A percentile compares a stretch with the other conserved stretches of the same genome.
These are phyloP conservation scores for Micrasema longulum DNA, from an alignment of 1,140 invertebrate genomes.

Conservation along the genomic window DNA sequence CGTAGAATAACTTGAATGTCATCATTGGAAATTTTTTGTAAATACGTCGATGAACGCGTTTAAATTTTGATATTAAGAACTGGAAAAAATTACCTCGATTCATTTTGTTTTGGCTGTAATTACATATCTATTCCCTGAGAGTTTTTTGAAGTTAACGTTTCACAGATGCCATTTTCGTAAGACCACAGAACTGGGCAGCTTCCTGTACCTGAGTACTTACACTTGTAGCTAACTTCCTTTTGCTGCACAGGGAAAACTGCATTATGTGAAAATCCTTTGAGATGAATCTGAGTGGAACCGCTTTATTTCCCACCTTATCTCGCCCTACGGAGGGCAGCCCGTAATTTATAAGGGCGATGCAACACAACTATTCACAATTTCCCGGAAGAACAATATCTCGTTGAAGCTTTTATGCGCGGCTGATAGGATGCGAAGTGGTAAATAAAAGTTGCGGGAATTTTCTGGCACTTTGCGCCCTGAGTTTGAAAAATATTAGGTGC, in stretches of 20 bases:
- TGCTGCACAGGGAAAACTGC: slow-evolving; percentile 13
- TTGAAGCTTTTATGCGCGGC: slow-evolving; percentile 21
- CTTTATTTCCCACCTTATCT: not conserved
- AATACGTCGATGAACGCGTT: too few relatives aligned
- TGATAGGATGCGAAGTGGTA: not conserved
- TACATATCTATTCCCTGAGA: too few relatives aligned
- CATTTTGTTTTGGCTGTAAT: too few relatives aligned
- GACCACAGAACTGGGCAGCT: slow-evolving; percentile 10
- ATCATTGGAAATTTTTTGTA: too few relatives aligned
- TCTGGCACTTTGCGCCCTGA: slow-evolving; percentile 24
- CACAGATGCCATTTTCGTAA: too few relatives aligned
- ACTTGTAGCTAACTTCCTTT: too few relatives aligned
- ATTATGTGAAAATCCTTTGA: slow-evolving; percentile 33
- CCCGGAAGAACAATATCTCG: slow-evolving; percentile 3
- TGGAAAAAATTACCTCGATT: too few relatives aligned
- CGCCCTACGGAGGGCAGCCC: not conserved
- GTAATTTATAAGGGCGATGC: not conserved
- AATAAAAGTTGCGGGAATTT: slow-evolving; percentile 26
- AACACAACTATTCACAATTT: slow-evolving; percentile 1
- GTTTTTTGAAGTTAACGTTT: too few relatives aligned
- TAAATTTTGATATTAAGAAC: too few relatives aligned
- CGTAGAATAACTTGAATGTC: too few relatives aligned
- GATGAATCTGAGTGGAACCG: slow-evolving; percentile 14
- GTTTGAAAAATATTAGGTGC: slow-evolving; percentile 30
- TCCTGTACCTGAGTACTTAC: not conserved